These are phyloP conservation scores for Apolygus lucorum DNA, from an alignment of 1,140 invertebrate genomes.

Conservation along the genomic window DNA sequence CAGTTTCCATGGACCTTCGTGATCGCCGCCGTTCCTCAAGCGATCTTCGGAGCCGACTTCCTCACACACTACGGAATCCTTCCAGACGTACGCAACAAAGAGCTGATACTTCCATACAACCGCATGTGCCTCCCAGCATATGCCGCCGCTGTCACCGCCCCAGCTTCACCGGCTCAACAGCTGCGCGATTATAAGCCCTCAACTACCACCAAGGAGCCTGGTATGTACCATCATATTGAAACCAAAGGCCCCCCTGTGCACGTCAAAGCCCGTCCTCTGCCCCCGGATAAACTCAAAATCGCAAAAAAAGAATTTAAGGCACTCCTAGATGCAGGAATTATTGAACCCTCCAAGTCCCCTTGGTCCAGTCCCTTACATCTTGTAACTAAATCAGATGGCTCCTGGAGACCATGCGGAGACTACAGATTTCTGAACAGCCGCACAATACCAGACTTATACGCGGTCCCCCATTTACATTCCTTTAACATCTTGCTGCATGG, in stretches of 20 bases:
- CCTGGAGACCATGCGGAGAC: constrained; percentile 42
- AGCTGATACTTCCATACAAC: neutral
- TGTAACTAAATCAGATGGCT: constrained; percentile 40
- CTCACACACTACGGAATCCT: neutral
- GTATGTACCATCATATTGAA: constrained; percentile 28
- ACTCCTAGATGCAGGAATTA: constrained; percentile 36
- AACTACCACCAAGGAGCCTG: neutral
- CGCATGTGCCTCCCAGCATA: neutral
- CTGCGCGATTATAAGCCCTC: neutral
- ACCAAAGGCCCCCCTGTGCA: constrained; percentile 38
- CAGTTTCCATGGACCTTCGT: neutral
- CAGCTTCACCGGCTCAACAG: neutral
- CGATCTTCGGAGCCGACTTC: neutral
- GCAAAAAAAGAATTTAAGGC: constrained; percentile 36
- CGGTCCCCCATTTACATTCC: constrained; percentile 36
- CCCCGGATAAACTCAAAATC: constrained; percentile 34
- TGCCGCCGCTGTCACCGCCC: neutral
- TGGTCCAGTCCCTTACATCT: constrained; percentile 43
- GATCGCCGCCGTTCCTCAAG: neutral
- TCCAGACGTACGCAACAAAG: neutral
- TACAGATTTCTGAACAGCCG: constrained; percentile 38
- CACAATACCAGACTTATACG: constrained; percentile 40
- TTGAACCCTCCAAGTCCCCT: constrained; percentile 34
- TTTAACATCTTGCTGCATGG: constrained; percentile 37
- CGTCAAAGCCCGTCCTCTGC: constrained; percentile 37